Percentiles rank a stretch among this genome's conserved stretches.
These are phyloP conservation scores for Rapana venosa DNA, from an alignment of 2,888 invertebrate genomes.

Conservation along the genomic window DNA sequence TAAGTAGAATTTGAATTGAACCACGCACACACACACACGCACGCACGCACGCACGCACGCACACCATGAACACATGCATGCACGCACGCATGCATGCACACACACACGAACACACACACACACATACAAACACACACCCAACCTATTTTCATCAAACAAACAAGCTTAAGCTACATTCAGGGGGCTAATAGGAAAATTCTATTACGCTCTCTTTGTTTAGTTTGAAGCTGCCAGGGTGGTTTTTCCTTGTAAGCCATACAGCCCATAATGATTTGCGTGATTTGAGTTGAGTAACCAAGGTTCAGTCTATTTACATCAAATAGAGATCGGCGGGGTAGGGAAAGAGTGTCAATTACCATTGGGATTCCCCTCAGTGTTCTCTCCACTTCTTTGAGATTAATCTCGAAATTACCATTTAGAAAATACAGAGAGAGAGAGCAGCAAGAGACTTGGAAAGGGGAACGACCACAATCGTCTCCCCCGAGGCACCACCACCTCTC, in stretches of 20 bases:
- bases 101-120: conserved; percentile 6
- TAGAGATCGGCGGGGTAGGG: background rate
- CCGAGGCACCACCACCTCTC: background rate
- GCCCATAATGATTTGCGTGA: background rate
- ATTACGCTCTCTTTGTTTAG: background rate
- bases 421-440: background rate
- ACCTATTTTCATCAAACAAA: too few relatives aligned
- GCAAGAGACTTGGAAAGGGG: background rate
- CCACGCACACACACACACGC: background rate
- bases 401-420: background rate
- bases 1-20: background rate
- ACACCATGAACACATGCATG: background rate
- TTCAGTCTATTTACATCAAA: background rate
- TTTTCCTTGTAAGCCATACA: background rate
- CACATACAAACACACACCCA: conserved; percentile 16
- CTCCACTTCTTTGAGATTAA: background rate
- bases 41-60: background rate
- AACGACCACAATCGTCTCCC: background rate
- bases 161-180: too few relatives aligned
- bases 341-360: background rate
- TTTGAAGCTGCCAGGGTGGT: background rate
- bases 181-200: background rate
- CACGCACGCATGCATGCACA: background rate
- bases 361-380: background rate
- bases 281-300: background rate